Percentiles rank a stretch among this genome's conserved stretches.
phyloP scores from a whole-genome alignment of 2,113 vertebrate genomes.

The Tringa solitaria region DNA sequence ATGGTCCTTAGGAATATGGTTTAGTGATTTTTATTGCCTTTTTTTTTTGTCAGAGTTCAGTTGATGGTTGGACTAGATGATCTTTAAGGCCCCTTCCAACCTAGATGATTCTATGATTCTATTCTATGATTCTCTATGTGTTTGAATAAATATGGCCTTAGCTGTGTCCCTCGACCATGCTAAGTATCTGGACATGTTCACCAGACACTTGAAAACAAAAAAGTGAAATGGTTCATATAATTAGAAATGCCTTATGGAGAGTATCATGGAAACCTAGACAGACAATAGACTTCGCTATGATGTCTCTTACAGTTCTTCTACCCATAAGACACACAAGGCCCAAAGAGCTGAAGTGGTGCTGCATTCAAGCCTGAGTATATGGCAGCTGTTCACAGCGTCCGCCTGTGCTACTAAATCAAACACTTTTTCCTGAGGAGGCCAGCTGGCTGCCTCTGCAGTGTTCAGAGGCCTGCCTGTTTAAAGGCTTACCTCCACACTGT shows the following conservation, averaged over 20 bases:
- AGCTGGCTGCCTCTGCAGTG: neutral
- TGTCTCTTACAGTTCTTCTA: neutral
- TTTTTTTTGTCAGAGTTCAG: no score
- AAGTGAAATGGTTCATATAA: neutral
- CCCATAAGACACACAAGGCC: neutral
- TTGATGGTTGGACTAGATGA: no score
- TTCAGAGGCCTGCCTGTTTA: neutral
- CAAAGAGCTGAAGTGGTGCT: neutral
- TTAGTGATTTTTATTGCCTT: no score
- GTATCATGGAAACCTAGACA: neutral
- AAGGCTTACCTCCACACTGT: neutral
- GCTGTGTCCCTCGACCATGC: neutral
- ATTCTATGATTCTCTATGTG: no score
- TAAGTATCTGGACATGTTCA: neutral
- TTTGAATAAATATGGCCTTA: neutral
- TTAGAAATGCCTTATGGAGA: neutral
- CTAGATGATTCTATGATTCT: no score
- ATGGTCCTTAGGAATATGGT: no score
- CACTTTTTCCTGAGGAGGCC: neutral
- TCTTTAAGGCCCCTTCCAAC: no score
- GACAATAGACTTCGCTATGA: neutral
- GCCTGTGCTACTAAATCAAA: neutral
- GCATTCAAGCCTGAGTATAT: neutral
- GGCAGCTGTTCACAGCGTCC: neutral
- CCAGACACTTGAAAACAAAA: neutral